phyloP scores from a whole-genome alignment of 2,888 invertebrate genomes.

The Limnephilus rhombicus region DNA sequence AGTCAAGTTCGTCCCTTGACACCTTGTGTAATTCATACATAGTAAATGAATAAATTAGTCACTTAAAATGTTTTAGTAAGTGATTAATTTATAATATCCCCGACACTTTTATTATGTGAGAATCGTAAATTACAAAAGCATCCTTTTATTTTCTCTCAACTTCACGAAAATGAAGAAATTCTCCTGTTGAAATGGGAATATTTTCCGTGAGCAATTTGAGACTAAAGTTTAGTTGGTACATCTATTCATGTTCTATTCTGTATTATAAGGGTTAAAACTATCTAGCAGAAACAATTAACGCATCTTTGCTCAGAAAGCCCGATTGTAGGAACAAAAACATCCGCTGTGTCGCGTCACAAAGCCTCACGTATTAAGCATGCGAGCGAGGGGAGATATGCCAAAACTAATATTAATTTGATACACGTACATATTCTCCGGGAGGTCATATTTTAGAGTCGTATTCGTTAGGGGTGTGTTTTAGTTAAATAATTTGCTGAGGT shows the following conservation, averaged over 20 bases:
- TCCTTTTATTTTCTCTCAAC: background rate
- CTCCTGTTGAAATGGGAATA: background rate
- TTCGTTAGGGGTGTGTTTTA: background rate
- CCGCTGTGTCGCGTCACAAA: slow-evolving; percentile 34
- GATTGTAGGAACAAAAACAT: slow-evolving; percentile 13
- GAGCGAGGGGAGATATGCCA: slow-evolving; percentile 8
- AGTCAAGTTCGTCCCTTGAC: too few relatives aligned
- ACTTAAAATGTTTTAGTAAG: too few relatives aligned
- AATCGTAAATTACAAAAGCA: background rate
- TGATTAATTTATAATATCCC: too few relatives aligned
- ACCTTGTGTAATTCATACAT: too few relatives aligned
- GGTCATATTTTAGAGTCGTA: background rate
- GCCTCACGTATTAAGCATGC: background rate
- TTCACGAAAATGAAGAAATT: background rate
- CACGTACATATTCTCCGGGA: background rate
- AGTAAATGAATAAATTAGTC: too few relatives aligned
- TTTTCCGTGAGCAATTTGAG: background rate
- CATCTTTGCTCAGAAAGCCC: background rate
- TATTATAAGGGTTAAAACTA: background rate
- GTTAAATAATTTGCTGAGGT: background rate
- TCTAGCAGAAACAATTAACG: slow-evolving; percentile 6
- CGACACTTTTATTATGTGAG: background rate
- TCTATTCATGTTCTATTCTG: background rate
- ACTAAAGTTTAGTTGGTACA: background rate
- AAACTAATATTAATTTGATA: slow-evolving; percentile 39